Base-by-base conservation (phyloP, 2,888 invertebrate genomes). In the Hirtodrosophila duncani region DNA sequence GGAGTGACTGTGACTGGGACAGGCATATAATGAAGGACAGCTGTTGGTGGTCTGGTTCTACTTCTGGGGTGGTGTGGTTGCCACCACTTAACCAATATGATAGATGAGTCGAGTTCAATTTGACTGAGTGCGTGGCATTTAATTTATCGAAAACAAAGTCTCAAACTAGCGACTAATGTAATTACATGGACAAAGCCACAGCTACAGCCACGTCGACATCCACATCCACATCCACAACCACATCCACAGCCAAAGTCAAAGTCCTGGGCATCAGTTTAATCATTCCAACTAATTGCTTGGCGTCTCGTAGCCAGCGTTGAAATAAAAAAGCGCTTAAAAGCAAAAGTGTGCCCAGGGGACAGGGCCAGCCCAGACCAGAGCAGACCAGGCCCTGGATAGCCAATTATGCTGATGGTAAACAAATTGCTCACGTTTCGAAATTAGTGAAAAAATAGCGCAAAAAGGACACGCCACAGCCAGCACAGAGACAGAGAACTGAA, bases 331-430 rank as follows among this genome's bases (percentile, higher is more conserved):
- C 64, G 83, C 81, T 82, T 77, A 80, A 69, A 61, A 61, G 17
- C 38, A 29, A 21, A 81, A 78, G 62, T 79, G 80, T 58, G 52
- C 78, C 77, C 78, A 50, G 48, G 78, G 74, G 75, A 81, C 41
- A 9, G 26, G 14, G 11, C 11, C 24, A 5, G 8, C n/a, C n/a
- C n/a, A n/a, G n/a, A n/a, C n/a, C n/a, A n/a, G n/a, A n/a, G n/a
- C n/a, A n/a, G 29, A 44, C 58, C 34, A 53, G 45, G 62, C 55
- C 48, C 53, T n/a, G n/a, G n/a, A n/a, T n/a, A 59, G 69, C 78
- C 77, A 85, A 85, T 85, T 84, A 85, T 79, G 81, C 67, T 84
- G 85, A 84, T 84, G 81, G 83, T 82, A 83, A 84, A 84, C 83
- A 85, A 84, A 85, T 84, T 84, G 85, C 85, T 70, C 79, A 83